phyloP scores from a whole-genome alignment of 2,113 vertebrate genomes.

The Naja naja region DNA sequence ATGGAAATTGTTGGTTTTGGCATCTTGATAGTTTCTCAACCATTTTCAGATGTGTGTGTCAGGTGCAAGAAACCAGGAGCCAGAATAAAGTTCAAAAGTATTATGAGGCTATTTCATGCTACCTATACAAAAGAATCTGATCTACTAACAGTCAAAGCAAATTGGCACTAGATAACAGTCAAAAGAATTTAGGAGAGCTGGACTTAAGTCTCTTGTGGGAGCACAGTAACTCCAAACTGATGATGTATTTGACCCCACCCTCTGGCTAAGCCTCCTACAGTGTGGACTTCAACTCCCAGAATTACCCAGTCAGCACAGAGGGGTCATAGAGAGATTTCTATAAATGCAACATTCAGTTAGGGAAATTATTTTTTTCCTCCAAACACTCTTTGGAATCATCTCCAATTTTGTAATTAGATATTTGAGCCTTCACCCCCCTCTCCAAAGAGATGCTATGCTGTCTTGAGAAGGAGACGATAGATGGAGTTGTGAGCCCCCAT shows the following conservation, averaged over 20 bases:
- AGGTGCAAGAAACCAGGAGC: too few species aligned
- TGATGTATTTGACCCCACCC: not conserved
- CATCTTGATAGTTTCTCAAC: not conserved
- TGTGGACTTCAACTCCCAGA: not conserved
- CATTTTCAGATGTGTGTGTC: not conserved
- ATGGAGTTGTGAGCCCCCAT: slow-evolving; percentile 66
- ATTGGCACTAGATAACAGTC: too few species aligned
- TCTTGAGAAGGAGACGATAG: slow-evolving; percentile 74
- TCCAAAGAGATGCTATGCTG: slow-evolving; percentile 74
- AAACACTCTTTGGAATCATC: not conserved
- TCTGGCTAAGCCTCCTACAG: not conserved
- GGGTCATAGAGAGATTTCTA: not conserved
- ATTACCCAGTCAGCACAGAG: not conserved
- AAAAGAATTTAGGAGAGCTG: not conserved
- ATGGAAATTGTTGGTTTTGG: too few species aligned
- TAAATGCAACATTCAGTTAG: not conserved
- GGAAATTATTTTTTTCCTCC: not conserved
- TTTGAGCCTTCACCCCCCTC: slow-evolving; percentile 71
- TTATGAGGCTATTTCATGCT: too few species aligned
- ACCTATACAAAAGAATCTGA: not conserved
- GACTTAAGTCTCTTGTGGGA: not conserved
- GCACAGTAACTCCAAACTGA: not conserved
- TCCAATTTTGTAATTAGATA: not conserved
- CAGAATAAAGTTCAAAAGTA: too few species aligned
- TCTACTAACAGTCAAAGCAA: too few species aligned